Evolutionary conservation across 2,888 invertebrate species (phyloP), one percentile per base, ranked within the genome.

Genomic region (Acrocyrtus sp.): DNA sequence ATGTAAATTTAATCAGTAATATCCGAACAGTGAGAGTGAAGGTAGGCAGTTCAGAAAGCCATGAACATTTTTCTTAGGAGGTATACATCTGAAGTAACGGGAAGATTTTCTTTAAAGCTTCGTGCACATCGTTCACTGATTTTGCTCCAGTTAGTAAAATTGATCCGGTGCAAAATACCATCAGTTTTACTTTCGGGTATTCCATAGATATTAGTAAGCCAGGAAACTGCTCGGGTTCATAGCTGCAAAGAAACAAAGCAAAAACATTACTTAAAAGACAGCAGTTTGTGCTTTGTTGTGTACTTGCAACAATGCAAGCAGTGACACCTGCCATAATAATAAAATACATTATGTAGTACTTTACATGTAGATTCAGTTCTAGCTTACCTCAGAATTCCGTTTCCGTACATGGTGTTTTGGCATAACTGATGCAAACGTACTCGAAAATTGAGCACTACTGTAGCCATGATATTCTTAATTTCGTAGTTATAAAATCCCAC

Each of bases 391-490:
- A 72, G 29, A n/a, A n/a, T n/a, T n/a, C n/a, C n/a, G n/a, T 29
- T 15, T n/a, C 66, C 60, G 41, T 39, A 65, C 19, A 65, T 3
- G 10, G 15, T 60, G 34, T 72, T 60, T 10, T 24, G 17, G 6
- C 54, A 87, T n/a, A 89, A 83, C 15, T 87, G 87, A 82, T 88
- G 88, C 27, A 89, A 82, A 56, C 88, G 85, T 57, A 89, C 88
- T 2, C 88, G 87, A 82, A 89, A 89, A 77, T 86, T 86, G 0
- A 89, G 88, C 81, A 89, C 88, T 82, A 88, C 88, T 68, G 87
- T 87, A 3, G 88, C 88, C 17, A 89, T 88, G 87, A 89, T 88
- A 81, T 89, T 89, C 82, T 88, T 88, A 63, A 88, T 87, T 83
- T 88, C 87, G 80, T 87, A 87, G 73, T 86, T 86, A 58, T 60